phyloP scores from a whole-genome alignment of 2,797 vertebrate genomes.

The Platyrinchus mystaceus region DNA sequence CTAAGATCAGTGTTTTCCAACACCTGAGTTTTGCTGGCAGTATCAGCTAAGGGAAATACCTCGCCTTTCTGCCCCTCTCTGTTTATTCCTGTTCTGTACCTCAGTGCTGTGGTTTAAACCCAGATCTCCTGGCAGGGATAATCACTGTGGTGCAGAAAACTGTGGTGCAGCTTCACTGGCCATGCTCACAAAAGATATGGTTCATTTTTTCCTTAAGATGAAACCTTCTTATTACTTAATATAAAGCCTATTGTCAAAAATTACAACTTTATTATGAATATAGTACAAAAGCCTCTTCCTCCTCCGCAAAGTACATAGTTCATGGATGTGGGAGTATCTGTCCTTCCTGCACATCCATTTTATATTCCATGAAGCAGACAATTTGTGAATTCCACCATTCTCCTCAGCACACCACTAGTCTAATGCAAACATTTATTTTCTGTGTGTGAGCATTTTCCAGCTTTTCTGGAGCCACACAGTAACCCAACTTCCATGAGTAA shows the following conservation, averaged over 20 bases:
- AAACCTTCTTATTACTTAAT: not conserved
- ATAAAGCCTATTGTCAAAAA: not conserved
- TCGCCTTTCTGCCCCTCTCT: not conserved
- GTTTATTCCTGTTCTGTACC: not conserved
- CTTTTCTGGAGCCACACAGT: not conserved
- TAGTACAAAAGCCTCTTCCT: not conserved
- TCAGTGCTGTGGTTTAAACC: not conserved
- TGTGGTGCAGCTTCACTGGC: not conserved
- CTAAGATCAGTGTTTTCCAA: not conserved
- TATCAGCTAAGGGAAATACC: not conserved
- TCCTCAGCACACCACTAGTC: not conserved
- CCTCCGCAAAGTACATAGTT: not conserved
- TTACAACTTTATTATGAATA: not conserved
- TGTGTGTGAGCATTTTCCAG: not conserved
- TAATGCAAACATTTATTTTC: not conserved
- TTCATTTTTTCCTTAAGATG: not conserved
- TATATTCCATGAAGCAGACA: not conserved
- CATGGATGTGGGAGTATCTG: not conserved
- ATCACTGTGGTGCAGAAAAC: not conserved
- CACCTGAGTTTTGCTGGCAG: not conserved
- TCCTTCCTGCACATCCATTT: not conserved
- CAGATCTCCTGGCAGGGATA: not conserved
- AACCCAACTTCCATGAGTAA: not conserved
- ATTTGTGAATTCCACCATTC: not conserved
- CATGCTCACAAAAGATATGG: fast-evolving